A percentile compares a stretch with the other conserved stretches of the same genome.
Evolutionary conservation across 2,888 invertebrate genomes (phyloP).

Genomic region (Homarus gammarus): DNA sequence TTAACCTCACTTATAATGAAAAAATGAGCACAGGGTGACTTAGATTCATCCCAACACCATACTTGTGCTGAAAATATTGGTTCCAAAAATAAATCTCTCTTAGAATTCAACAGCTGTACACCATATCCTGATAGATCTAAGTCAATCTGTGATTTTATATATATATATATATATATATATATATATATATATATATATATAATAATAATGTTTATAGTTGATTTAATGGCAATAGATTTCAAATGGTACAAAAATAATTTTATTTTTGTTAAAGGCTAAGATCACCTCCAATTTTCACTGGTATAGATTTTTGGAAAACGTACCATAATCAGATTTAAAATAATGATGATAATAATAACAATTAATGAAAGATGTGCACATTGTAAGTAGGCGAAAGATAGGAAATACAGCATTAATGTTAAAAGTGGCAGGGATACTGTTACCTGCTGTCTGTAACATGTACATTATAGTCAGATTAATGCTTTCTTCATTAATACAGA

Average conservation of each 20-base stretch:
- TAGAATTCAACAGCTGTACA: conserved; percentile 70
- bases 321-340: conserved; percentile 40
- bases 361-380: conserved; percentile 64
- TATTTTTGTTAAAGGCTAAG: conserved; percentile 67
- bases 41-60: conserved; percentile 61
- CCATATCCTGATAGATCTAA: conserved; percentile 61
- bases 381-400: conserved; percentile 62
- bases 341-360: conserved; percentile 42
- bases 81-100: conserved; percentile 74
- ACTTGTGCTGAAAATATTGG: conserved; percentile 70
- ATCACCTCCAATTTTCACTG: conserved; percentile 61
- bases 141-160: conserved; percentile 60
- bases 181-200: too few species aligned
- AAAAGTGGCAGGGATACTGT: conserved; percentile 46
- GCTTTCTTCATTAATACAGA: conserved; percentile 13
- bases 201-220: conserved; percentile 38
- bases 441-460: conserved; percentile 34
- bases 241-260: conserved; percentile 70
- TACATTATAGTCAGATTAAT: not conserved
- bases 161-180: too few species aligned
- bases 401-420: conserved; percentile 35
- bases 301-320: conserved; percentile 56
- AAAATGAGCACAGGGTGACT: conserved; percentile 51
- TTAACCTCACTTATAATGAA: conserved; percentile 8
- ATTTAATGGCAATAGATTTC: conserved; percentile 65